phyloP scores from a whole-genome alignment of 1,140 invertebrate genomes.

The Brachionus koreanus region DNA sequence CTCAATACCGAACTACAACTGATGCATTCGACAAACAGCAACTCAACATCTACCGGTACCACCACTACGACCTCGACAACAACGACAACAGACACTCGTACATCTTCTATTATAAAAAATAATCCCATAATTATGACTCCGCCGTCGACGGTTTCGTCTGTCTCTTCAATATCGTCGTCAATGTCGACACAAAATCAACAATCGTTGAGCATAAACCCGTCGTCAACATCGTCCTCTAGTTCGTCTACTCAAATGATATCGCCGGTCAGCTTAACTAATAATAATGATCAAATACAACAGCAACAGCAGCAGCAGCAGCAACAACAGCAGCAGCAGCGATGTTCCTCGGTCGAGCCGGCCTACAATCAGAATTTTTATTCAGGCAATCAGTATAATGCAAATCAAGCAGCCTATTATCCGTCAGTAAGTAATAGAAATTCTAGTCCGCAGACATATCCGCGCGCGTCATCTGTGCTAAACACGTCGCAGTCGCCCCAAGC shows the following conservation, averaged over 20 bases:
- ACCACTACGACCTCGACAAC: background rate
- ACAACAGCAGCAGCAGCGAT: background rate
- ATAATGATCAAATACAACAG: background rate
- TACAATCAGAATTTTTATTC: background rate
- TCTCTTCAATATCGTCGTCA: constrained; percentile 5
- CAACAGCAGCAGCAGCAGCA: too few species aligned
- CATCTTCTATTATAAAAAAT: background rate
- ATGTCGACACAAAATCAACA: constrained; percentile 23
- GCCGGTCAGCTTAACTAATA: background rate
- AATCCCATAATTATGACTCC: constrained; percentile 30
- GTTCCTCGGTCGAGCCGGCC: background rate
- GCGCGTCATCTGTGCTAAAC: background rate
- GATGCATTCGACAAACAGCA: background rate
- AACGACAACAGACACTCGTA: too few species aligned
- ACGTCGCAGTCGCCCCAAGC: background rate
- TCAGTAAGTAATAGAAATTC: background rate
- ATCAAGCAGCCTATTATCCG: background rate
- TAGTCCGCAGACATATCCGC: background rate
- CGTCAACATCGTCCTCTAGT: constrained; percentile 8
- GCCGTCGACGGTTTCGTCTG: constrained; percentile 38
- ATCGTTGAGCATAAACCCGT: constrained; percentile 29
- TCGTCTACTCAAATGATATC: constrained; percentile 42
- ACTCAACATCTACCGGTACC: background rate
- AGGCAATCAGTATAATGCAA: background rate
- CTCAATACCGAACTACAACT: constrained; percentile 9